A percentile compares a stretch with the other conserved stretches of the same genome.
phyloP scores from a whole-genome alignment of 2,888 invertebrate species.

The Scrobipalpa costella region DNA sequence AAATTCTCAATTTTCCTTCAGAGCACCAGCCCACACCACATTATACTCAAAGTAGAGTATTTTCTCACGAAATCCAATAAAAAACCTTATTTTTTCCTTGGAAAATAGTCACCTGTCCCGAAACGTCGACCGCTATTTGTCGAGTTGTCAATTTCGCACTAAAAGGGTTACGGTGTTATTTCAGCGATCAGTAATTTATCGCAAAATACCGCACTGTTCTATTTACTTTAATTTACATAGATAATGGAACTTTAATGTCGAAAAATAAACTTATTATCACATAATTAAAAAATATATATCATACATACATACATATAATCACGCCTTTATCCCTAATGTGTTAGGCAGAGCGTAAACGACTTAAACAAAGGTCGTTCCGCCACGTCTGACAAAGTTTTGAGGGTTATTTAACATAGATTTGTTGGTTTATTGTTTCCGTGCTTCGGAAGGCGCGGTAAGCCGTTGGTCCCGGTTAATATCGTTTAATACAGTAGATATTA shows the following conservation, averaged over 20 bases:
- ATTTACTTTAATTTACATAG: background rate
- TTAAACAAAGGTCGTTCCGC: too few relatives aligned
- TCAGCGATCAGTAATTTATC: constrained; percentile 3
- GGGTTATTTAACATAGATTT: too few relatives aligned
- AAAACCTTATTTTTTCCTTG: background rate
- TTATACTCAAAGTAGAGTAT: background rate
- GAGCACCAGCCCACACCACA: background rate
- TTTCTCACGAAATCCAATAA: background rate
- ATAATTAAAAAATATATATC: too few relatives aligned
- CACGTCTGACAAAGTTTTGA: too few relatives aligned
- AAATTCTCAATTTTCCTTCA: background rate
- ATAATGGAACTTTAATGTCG: background rate
- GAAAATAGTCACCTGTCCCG: constrained; percentile 15
- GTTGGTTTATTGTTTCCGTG: too few relatives aligned
- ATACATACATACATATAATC: too few relatives aligned
- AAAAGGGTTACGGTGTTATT: constrained; percentile 23
- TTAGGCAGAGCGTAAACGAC: too few relatives aligned
- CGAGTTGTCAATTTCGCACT: constrained; percentile 38
- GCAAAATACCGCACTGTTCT: background rate
- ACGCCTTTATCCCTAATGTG: too few relatives aligned
- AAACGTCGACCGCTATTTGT: constrained; percentile 14
- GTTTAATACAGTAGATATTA: too few relatives aligned
- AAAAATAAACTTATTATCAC: background rate
- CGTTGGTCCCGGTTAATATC: too few relatives aligned
- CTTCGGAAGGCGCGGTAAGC: too few relatives aligned